Base-by-base conservation (phyloP, 2,113 vertebrate species). In the Ictalurus punctatus region DNA sequence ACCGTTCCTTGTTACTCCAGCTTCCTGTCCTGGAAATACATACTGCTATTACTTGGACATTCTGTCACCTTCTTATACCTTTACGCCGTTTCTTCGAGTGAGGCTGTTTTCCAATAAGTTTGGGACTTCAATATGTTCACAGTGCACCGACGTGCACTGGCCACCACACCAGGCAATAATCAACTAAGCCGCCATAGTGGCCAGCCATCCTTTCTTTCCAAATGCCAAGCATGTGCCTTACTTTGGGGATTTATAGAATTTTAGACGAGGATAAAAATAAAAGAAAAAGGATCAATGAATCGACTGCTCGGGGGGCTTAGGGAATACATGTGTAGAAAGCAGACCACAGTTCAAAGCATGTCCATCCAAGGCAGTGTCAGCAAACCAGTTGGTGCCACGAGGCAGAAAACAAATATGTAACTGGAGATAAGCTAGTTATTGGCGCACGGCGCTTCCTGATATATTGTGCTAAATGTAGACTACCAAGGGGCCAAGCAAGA, bases 181-280 rank as follows among this genome's bases (percentile, higher is more conserved):
- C 59, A 89, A 88, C 65, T 78, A 25, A 69, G 48, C 59, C 17
- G 25, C 40, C 37, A 59, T 30, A 65, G 87, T 54, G 80, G 59
- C 69, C 19, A 25, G 56, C 56, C 61, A 59, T 84, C 30, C 23
- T 87, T 84, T 87, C 73, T 84, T 86, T 74, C 54, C 81, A 87
- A 85, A 91, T 89, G 63, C 40, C 85, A 87, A 34, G 67, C 73
- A 74, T 58, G 56, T 34, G 30, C 34, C 27, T 85, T 85, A 87
- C 78, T 61, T 86, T 71, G n/a, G 73, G 78, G 83, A 89, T 37
- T 86, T 87, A 89, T 84, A 81, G 54, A 91, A 63, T 84, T 88
- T 74, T 71, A 44, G 63, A 34, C 21, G 16, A 3, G 76, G 52
- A 44, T 27, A 69, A 52, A 80, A 80, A 54, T 23, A 80, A 80